These are phyloP conservation scores for Delphinus delphis DNA, from an alignment of 2,113 vertebrate species.

Conservation along the genomic window DNA sequence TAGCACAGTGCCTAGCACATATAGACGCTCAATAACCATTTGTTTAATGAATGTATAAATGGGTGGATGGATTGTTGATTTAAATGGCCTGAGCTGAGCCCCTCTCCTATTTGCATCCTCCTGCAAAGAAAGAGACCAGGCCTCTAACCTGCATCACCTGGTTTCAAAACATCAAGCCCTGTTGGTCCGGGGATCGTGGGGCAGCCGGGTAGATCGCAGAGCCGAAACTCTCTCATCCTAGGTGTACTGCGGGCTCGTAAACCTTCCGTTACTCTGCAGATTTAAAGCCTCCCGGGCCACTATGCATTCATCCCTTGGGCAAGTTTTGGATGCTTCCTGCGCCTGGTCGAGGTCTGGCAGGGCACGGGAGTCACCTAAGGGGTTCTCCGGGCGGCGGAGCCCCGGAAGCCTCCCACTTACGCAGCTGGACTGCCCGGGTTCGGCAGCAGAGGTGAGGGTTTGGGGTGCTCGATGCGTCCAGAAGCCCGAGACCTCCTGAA, in stretches of 20 bases:
- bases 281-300: neutral
- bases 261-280: neutral
- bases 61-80: neutral
- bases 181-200: neutral
- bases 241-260: neutral
- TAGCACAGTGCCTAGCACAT: neutral
- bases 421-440: fast-evolving
- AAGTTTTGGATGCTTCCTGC: neutral
- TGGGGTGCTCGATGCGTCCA: neutral
- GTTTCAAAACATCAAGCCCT: neutral
- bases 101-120: neutral
- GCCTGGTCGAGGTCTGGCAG: fast-evolving
- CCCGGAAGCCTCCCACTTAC: neutral
- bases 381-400: fast-evolving
- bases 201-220: neutral
- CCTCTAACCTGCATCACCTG: neutral
- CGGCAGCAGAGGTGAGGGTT: neutral
- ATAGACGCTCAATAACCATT: neutral
- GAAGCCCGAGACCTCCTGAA: neutral
- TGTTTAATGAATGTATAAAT: neutral
- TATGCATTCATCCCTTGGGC: neutral
- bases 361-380: neutral
- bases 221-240: neutral
- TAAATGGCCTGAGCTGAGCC: neutral
- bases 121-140: neutral